Base-by-base conservation (phyloP, 2,888 invertebrate species). In the Zygogramma bicolorata region DNA sequence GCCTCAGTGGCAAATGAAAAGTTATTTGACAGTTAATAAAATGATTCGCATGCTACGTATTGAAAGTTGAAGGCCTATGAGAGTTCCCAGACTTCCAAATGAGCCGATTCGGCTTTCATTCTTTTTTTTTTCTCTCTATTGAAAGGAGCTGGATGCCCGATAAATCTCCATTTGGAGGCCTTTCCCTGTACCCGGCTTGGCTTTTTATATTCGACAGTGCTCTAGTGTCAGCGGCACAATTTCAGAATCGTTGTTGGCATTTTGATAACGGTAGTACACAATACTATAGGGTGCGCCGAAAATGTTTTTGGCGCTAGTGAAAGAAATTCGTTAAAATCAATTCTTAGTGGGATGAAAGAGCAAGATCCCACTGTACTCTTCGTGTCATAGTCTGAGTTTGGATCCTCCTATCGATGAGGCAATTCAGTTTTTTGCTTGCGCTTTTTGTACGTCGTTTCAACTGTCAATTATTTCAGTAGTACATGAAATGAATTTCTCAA, bases 1-100 rank as follows among this genome's bases (percentile, higher is more conserved):
- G 57, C 6, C 38, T 59, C 61, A 27, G 10, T 2, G 22, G 57
- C 65, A 61, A 70, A 70, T 70, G 66, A 66, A 66, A 70, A 70
- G 66, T 66, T 70, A 66, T 62, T 62, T 40, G 68, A 62, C 62
- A 68, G 46, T 31, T 68, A 53, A 68, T 68, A 68, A 68, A 68
- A 68, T 68, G 40, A 38, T 40, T 38, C 61, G 61, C 25, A 61
- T 61, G 34, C 34, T 13, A 20, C n/a, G 61, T 31, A 61, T 34
- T 6, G 38, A 15, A 61, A 61, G 22, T 38, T 38, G 61, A 61
- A 38, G 40, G 38, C 60, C 38, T 34, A 63, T 63, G 25, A 31
- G 31, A 65, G 65, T 65, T 65, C 40, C 31, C 22, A 46, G 29
- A 29, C 34, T 34, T 7, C 18, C 20, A 40, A 61, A 61, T 61